These are phyloP conservation scores for Furcula furcula DNA, from an alignment of 2,888 invertebrate species.

Conservation along the genomic window DNA sequence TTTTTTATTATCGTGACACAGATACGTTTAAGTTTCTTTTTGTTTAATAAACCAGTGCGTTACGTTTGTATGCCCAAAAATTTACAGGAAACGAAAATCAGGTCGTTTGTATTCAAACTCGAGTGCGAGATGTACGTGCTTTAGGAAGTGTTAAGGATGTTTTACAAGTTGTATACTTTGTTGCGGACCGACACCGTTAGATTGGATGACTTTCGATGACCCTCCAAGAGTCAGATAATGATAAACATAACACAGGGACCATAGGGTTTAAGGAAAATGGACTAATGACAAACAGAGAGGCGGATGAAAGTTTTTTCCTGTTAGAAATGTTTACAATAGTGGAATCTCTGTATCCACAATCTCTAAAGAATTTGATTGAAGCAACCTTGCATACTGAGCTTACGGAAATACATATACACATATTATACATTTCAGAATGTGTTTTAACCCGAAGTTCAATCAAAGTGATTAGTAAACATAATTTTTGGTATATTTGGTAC, in stretches of 20 bases:
- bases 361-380: no score
- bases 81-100: conserved; percentile 32
- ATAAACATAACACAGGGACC: conserved; percentile 9
- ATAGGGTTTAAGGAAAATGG: not conserved
- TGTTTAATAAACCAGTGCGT: conserved; percentile 33
- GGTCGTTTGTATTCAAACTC: conserved; percentile 46
- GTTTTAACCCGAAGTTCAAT: no score
- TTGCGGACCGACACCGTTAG: conserved; percentile 19
- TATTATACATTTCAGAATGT: no score
- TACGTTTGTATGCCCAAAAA: conserved; percentile 21
- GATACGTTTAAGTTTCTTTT: conserved; percentile 20
- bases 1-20: conserved; percentile 27
- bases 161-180: conserved; percentile 25
- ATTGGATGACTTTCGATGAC: no score
- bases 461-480: no score
- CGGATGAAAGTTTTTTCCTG: not conserved
- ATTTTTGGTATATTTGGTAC: no score
- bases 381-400: no score
- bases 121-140: conserved; percentile 27
- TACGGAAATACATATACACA: no score
- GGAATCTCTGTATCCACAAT: not conserved
- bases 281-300: not conserved
- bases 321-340: not conserved
- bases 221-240: conserved; percentile 14
- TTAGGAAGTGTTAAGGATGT: conserved; percentile 25